Conservation (phyloP, 2,113 vertebrate species). For the Halichoeres trimaculatus region DNA sequence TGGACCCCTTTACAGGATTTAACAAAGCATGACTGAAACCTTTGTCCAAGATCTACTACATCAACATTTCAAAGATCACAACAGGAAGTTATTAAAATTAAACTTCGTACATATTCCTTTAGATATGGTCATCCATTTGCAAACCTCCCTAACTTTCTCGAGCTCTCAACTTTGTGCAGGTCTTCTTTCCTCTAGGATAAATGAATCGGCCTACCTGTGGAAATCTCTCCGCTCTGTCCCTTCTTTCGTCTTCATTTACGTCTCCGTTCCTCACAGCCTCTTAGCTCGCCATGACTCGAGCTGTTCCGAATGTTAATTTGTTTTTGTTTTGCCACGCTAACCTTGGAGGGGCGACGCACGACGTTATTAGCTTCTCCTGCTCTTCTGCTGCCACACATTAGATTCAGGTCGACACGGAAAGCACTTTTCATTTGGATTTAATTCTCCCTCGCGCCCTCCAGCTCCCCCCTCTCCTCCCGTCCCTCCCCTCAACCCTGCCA, state of each 20-base stretch:
- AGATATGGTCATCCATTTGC: background rate
- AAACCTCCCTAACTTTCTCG: background rate
- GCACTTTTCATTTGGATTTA: conserved; percentile 81
- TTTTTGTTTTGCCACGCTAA: conserved; percentile 72
- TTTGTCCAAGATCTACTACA: no score
- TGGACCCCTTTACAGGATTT: no score
- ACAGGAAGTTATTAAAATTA: background rate
- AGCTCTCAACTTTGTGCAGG: background rate
- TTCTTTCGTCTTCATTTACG: conserved; percentile 40
- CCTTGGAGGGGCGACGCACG: conserved; percentile 63
- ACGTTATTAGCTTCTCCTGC: conserved; percentile 71
- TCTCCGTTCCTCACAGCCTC: background rate
- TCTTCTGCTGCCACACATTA: conserved; percentile 60
- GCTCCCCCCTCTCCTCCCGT: background rate
- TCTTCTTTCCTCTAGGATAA: conserved; percentile 27
- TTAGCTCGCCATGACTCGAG: background rate
- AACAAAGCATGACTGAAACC: no score
- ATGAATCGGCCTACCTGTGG: conserved; percentile 73
- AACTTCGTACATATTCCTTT: background rate
- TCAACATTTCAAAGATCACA: no score
- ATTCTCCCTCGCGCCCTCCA: conserved; percentile 56
- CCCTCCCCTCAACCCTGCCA: conserved; percentile 28
- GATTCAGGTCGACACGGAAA: conserved; percentile 70
- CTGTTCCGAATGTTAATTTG: conserved; percentile 65
- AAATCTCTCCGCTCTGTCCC: conserved; percentile 42